Conservation (phyloP, 2,113 vertebrate genomes). For the Gasterosteus nipponicus region DNA sequence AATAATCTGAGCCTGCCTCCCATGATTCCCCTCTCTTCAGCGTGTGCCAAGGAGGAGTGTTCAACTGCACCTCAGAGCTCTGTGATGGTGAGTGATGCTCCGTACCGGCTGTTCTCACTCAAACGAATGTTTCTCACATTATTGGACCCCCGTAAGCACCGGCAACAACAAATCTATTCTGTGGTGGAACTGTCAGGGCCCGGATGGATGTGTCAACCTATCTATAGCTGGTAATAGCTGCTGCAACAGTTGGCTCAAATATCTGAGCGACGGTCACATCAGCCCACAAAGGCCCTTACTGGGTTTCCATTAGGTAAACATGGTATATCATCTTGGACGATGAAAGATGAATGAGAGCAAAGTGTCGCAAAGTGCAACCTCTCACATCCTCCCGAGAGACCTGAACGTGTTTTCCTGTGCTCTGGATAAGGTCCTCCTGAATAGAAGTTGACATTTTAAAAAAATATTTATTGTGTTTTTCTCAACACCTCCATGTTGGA, state of each 20-base stretch:
- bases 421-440: not conserved
- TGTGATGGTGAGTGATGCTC: conserved; percentile 83
- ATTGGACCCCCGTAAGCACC: not conserved
- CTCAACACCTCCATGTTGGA: not conserved
- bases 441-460: not conserved
- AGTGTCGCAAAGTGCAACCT: not conserved
- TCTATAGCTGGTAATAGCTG: conserved; percentile 53
- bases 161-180: conserved; percentile 11
- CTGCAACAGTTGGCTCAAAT: conserved; percentile 50
- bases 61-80: conserved; percentile 80
- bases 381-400: not conserved
- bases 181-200: conserved; percentile 9
- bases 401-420: not conserved
- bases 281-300: not conserved
- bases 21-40: conserved; percentile 59
- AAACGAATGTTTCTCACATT: not conserved
- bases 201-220: conserved; percentile 29
- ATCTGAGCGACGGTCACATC: conserved; percentile 21
- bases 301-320: conserved; percentile 33
- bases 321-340: not conserved
- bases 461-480: not conserved
- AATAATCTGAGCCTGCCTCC: not conserved
- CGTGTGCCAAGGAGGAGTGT: conserved; percentile 79
- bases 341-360: not conserved
- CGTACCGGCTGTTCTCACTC: conserved; percentile 1